Base-by-base conservation (phyloP, 2,888 invertebrate genomes). In the Leptopilina syphax region DNA sequence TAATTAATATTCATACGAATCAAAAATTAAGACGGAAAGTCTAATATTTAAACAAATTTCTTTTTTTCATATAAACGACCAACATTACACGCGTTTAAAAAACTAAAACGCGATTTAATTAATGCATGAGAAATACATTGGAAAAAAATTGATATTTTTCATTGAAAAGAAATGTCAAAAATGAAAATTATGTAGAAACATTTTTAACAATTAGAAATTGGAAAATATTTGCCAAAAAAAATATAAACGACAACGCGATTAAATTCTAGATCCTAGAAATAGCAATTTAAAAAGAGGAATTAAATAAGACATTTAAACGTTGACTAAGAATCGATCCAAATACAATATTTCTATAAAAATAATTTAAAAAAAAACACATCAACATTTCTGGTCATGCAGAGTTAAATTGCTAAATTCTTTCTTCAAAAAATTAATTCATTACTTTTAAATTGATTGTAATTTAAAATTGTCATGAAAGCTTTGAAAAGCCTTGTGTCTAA, bases 301-400 rank as follows among this genome's bases (percentile, higher is more conserved):
- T 82, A 81, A 83, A 77, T 81, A 80, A 84, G 81, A 82, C 76
- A 82, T 83, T 84, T 77, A 76, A 81, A 78, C 82, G 78, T 84
- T 85, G 84, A 82, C 86, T 81, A 77, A 84, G 82, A 83, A 85
- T 82, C 80, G 77, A 76, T 77, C 85, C 82, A 80, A 84, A 84
- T 80, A 84, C 86, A 88, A 85, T 34, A 34, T 83, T 86, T 80
- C 81, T 86, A 87, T 81, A 86, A 88, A 88, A 88, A 85, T 86
- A 88, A 86, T 87, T 87, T 83, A 79, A 41, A 73, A 41, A 73
- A 80, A 80, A 76, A 68, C 77, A 77, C 13, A 77, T 70, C 73
- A 78, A 80, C 47, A 78, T 65, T 80, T 79, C 63, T 83, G 78
- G 68, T 79, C 70, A 84, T 82, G 83, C 85, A 86, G 84, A 86